These are phyloP conservation scores for Leguminivora glycinivorella DNA, from an alignment of 1,140 invertebrate species.

Conservation along the genomic window DNA sequence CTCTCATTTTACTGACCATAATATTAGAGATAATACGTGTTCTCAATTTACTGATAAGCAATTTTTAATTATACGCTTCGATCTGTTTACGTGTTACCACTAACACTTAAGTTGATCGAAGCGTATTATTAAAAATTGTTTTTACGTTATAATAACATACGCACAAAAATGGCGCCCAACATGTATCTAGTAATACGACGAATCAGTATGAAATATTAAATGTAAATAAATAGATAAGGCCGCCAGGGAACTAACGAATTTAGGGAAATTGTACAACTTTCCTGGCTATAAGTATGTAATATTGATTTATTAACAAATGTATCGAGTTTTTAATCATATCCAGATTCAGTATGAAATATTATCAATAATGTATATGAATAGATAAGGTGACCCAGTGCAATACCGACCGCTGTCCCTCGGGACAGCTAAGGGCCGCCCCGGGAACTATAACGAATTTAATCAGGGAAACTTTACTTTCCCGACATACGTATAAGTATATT, in stretches of 20 bases:
- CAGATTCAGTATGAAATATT: constrained; percentile 2
- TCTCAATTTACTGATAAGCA: no score
- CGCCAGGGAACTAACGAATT: constrained; percentile 7
- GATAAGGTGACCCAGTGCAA: constrained; percentile 20
- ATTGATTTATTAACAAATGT: constrained; percentile 3
- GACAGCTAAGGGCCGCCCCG: constrained; percentile 10
- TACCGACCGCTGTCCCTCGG: background rate
- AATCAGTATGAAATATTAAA: background rate
- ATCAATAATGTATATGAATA: constrained; percentile 20
- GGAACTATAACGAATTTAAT: constrained; percentile 27
- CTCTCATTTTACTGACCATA: no score
- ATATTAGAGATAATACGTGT: no score
- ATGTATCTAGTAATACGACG: background rate
- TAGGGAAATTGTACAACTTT: constrained; percentile 13
- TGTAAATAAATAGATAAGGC: background rate
- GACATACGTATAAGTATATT: background rate
- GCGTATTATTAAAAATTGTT: no score
- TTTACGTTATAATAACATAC: background rate
- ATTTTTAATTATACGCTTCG: no score
- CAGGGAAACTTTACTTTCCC: constrained; percentile 21
- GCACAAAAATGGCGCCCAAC: background rate
- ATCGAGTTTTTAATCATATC: background rate
- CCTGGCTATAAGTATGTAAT: no score
- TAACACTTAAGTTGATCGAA: no score
- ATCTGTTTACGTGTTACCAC: no score